Evolutionary conservation across 2,888 invertebrate species (phyloP).

Genomic region (Mayetiola destructor): DNA sequence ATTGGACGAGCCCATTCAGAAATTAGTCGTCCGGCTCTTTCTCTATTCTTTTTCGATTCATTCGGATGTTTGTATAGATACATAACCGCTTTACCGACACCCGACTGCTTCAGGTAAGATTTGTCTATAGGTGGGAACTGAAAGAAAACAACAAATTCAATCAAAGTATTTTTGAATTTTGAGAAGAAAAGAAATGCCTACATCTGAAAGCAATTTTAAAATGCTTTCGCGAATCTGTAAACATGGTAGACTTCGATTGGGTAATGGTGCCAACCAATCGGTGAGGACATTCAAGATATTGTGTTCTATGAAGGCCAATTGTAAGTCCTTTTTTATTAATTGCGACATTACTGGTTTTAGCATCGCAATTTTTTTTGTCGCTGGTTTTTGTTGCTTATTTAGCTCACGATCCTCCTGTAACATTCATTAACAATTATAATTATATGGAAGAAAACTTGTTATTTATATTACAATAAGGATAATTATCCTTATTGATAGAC

Average conservation of each 20-base stretch:
- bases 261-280: constrained; percentile 97
- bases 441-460: background rate
- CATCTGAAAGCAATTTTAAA: constrained; percentile 62
- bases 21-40: constrained; percentile 79
- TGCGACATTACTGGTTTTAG: constrained; percentile 79
- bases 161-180: background rate
- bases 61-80: constrained; percentile 97
- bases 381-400: constrained; percentile 71
- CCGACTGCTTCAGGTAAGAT: constrained; percentile 82
- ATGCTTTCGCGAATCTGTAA: constrained; percentile 81
- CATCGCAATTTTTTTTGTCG: constrained; percentile 85
- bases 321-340: constrained; percentile 87
- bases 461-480: background rate
- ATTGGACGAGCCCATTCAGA: constrained; percentile 98
- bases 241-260: constrained; percentile 91
- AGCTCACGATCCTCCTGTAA: constrained; percentile 66
- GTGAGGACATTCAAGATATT: constrained; percentile 80
- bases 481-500: background rate
- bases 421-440: background rate
- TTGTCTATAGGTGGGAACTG: constrained; percentile 77
- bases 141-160: constrained; percentile 14
- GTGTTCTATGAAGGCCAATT: constrained; percentile 91
- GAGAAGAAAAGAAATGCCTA: constrained; percentile 31
- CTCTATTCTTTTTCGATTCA: constrained; percentile 85
- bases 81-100: constrained; percentile 98